phyloP scores from a whole-genome alignment of 2,888 invertebrate genomes.

The Prenolepis imparis region DNA sequence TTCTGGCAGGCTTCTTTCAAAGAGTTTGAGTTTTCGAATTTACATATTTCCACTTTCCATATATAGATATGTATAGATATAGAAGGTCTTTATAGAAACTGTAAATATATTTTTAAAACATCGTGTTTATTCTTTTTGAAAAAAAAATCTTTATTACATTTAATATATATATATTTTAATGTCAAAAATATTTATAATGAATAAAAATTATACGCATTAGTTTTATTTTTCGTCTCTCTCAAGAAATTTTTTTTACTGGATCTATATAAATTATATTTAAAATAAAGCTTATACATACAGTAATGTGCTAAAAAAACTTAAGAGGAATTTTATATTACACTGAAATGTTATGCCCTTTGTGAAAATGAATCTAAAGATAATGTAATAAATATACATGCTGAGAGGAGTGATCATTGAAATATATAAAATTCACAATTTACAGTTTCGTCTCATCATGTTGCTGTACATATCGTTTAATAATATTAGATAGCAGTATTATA shows the following conservation, averaged over 20 bases:
- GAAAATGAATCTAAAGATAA: not conserved
- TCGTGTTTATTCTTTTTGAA: not conserved
- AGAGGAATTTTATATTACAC: not conserved
- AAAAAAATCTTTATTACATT: slow-evolving; percentile 24
- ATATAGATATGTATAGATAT: not conserved
- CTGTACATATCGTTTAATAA: slow-evolving; percentile 25
- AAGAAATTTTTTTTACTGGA: slow-evolving; percentile 62
- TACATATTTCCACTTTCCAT: not conserved
- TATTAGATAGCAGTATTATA: not conserved
- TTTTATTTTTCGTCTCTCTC: slow-evolving; percentile 31
- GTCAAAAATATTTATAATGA: not conserved
- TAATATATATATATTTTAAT: slow-evolving; percentile 11
- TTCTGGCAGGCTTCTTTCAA: not conserved
- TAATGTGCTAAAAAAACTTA: not conserved
- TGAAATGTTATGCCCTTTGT: not conserved
- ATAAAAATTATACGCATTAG: not conserved
- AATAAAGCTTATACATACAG: not conserved
- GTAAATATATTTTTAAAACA: not conserved
- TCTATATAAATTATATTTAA: slow-evolving; percentile 62
- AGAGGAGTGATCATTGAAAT: not conserved
- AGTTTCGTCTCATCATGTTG: slow-evolving; percentile 14
- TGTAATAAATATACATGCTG: slow-evolving; percentile 18
- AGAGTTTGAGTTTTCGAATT: not conserved
- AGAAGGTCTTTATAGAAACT: not conserved
- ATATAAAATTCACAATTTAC: slow-evolving; percentile 11